These are phyloP conservation scores for Rhabditophanes sp. DNA, from an alignment of 2,888 invertebrate genomes.

Conservation along the genomic window DNA sequence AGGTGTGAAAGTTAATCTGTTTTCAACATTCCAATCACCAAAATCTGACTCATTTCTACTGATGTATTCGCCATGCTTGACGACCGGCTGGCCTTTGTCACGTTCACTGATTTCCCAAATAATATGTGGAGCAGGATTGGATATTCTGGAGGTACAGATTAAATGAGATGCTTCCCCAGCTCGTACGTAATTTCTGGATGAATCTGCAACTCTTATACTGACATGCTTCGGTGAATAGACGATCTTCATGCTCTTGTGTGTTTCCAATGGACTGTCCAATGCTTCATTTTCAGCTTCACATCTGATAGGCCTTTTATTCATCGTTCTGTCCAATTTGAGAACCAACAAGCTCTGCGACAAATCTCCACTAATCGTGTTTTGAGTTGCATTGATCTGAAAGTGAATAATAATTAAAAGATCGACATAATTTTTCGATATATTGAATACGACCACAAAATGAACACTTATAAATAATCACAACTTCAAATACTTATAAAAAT, in stretches of 20 bases:
- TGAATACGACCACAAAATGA: too few species aligned
- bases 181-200: constrained; percentile 17
- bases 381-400: constrained; percentile 28
- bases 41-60: constrained; percentile 10
- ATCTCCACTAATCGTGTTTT: constrained; percentile 25
- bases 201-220: constrained; percentile 19
- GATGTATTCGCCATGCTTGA: constrained; percentile 7
- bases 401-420: constrained; percentile 1
- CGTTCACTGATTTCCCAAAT: constrained; percentile 17
- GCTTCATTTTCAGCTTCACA: constrained; percentile 38
- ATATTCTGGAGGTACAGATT: constrained; percentile 25
- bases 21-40: constrained; percentile 21
- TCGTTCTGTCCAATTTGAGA: constrained; percentile 27
- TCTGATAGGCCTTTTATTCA: constrained; percentile 29
- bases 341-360: constrained; percentile 21
- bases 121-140: constrained; percentile 37
- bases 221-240: constrained; percentile 34
- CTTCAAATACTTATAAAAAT: too few species aligned
- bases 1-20: constrained; percentile 30
- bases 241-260: constrained; percentile 23
- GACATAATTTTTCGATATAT: too few species aligned
- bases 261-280: constrained; percentile 31
- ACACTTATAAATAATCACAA: too few species aligned
- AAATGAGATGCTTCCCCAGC: constrained; percentile 25
- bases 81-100: constrained; percentile 6